Conservation (phyloP, 2,888 invertebrate genomes). For the Polydrusus pterygomalis region DNA sequence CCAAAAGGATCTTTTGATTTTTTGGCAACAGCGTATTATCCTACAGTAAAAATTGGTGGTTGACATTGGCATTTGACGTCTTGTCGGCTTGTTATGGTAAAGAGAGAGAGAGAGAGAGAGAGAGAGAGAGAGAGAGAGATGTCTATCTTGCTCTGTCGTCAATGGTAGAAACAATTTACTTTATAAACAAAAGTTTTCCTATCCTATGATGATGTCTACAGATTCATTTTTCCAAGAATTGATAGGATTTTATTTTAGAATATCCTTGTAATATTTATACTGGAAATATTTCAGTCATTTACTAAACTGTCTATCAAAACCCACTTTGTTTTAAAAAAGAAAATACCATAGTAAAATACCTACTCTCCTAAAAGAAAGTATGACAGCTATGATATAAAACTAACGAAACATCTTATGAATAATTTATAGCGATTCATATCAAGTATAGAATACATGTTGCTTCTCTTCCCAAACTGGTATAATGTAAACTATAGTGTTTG, state of each 20-base stretch:
- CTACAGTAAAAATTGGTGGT: too few species aligned
- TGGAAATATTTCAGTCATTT: background rate
- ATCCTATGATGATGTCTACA: too few species aligned
- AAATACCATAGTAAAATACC: conserved; percentile 45
- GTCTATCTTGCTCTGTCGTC: too few species aligned
- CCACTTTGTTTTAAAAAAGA: conserved; percentile 29
- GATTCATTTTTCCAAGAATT: too few species aligned
- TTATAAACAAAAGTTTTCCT: too few species aligned
- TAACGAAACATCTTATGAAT: conserved; percentile 47
- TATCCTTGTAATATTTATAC: conserved; percentile 6
- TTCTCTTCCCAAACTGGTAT: conserved; percentile 45
- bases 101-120: too few species aligned
- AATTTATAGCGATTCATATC: conserved; percentile 51
- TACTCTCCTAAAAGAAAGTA: conserved; percentile 50
- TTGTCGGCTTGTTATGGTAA: too few species aligned
- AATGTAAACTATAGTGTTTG: conserved; percentile 44
- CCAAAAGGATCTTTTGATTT: too few species aligned
- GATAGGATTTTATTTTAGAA: background rate
- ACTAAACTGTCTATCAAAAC: conserved; percentile 11
- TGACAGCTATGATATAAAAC: conserved; percentile 50
- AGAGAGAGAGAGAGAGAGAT: too few species aligned
- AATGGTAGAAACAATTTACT: too few species aligned
- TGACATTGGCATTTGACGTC: too few species aligned
- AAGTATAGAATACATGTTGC: conserved; percentile 45
- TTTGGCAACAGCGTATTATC: too few species aligned